These are phyloP conservation scores for Etheostoma spectabile DNA, from an alignment of 2,113 vertebrate species.

Conservation along the genomic window DNA sequence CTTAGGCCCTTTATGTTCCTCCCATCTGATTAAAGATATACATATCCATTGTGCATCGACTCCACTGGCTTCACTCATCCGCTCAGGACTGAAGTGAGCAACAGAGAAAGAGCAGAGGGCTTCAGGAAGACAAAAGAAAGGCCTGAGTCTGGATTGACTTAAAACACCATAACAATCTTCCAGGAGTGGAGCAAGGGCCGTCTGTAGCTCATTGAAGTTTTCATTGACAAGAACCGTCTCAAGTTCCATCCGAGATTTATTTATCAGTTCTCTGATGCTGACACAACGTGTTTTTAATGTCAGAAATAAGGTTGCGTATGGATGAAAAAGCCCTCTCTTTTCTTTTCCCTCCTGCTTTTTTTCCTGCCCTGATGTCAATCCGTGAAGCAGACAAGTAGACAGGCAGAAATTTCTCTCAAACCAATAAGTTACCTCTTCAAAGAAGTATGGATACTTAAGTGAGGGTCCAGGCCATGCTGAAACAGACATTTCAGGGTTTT, in stretches of 20 bases:
- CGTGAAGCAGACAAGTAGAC: slow-evolving; percentile 77
- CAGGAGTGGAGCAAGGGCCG: slow-evolving; percentile 65
- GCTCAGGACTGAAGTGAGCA: slow-evolving; percentile 50
- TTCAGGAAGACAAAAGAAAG: slow-evolving; percentile 71
- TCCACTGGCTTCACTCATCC: slow-evolving; percentile 47
- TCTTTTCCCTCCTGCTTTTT: slow-evolving; percentile 61
- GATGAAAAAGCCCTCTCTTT: slow-evolving; percentile 65
- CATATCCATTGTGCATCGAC: slow-evolving; percentile 39
- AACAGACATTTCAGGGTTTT: slow-evolving; percentile 79
- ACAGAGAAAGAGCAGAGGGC: slow-evolving; percentile 61
- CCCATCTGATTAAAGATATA: slow-evolving; percentile 51
- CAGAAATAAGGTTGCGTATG: slow-evolving; percentile 75
- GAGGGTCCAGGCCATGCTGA: slow-evolving; percentile 65
- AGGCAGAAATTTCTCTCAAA: slow-evolving; percentile 74
- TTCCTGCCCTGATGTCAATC: slow-evolving; percentile 77
- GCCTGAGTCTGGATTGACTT: slow-evolving; percentile 83
- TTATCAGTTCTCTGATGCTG: slow-evolving; percentile 79
- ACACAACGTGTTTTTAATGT: slow-evolving; percentile 81
- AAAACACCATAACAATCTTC: slow-evolving; percentile 81
- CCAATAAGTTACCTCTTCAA: slow-evolving; percentile 81
- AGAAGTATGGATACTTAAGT: slow-evolving; percentile 66
- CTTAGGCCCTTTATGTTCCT: slow-evolving; percentile 32
- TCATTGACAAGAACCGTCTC: slow-evolving; percentile 82
- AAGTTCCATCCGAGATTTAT: slow-evolving; percentile 83
- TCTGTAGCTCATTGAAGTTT: slow-evolving; percentile 81